phyloP scores from a whole-genome alignment of 1,140 invertebrate genomes.

The Drosophila punjabiensis region DNA sequence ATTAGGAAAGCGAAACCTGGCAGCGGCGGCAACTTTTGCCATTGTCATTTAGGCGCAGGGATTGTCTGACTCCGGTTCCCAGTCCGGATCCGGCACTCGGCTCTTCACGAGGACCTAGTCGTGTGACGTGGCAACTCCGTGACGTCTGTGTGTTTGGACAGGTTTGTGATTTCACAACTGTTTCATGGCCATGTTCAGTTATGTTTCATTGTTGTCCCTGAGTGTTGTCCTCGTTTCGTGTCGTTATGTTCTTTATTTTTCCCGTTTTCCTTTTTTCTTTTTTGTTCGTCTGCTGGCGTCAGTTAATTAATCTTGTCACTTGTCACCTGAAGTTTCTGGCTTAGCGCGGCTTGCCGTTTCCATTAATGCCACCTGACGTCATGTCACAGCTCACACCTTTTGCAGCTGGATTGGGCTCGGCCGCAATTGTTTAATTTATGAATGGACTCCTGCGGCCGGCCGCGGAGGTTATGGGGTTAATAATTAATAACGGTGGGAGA shows the following conservation, averaged over 20 bases:
- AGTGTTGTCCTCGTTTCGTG: conserved; percentile 19
- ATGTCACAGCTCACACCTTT: conserved; percentile 55
- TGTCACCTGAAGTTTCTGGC: conserved; percentile 67
- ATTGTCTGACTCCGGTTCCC: conserved; percentile 30
- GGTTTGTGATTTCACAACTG: conserved; percentile 59
- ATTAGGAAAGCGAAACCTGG: conserved; percentile 58
- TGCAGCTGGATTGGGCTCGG: conserved; percentile 21
- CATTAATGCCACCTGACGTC: conserved; percentile 68
- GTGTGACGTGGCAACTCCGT: conserved; percentile 28
- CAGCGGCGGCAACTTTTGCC: conserved; percentile 29
- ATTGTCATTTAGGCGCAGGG: conserved; percentile 57
- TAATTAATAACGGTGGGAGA: conserved; percentile 36
- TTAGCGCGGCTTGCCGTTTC: conserved; percentile 49
- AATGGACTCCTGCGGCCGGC: conserved; percentile 9
- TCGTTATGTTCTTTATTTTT: conserved; percentile 10
- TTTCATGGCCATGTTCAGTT: conserved; percentile 44
- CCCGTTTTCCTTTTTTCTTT: conserved; percentile 5
- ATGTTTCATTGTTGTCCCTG: conserved; percentile 34
- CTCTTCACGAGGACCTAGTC: conserved; percentile 12
- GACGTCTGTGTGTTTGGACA: conserved; percentile 22
- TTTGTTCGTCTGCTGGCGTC: conserved; percentile 39
- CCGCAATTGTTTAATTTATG: conserved; percentile 50
- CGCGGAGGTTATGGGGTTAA: conserved; percentile 27
- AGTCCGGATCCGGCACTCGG: not conserved
- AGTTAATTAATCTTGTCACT: conserved; percentile 78